Evolutionary conservation across 2,888 invertebrate genomes (phyloP).

Genomic region (Lycocerus yunnanus): DNA sequence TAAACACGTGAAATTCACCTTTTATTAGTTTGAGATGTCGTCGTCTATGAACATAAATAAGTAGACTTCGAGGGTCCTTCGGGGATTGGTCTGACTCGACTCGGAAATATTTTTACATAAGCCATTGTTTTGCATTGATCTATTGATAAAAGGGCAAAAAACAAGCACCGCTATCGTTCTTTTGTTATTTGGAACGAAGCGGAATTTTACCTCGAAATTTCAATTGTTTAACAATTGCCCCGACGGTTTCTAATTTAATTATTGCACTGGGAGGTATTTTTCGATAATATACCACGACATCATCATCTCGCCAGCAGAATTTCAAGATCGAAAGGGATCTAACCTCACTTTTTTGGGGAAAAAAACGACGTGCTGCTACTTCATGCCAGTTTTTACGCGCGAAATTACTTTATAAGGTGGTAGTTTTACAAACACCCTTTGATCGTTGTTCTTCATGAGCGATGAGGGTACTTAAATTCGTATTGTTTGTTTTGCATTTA

Average conservation of each 20-base stretch:
- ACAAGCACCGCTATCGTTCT: neutral
- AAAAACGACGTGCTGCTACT: too few species aligned
- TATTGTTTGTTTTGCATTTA: neutral
- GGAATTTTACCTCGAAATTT: neutral
- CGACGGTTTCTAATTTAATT: neutral
- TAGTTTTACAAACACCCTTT: neutral
- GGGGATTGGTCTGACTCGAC: neutral
- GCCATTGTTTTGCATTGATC: neutral
- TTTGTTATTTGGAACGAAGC: neutral
- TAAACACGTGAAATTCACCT: conserved; percentile 12
- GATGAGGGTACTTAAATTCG: neutral
- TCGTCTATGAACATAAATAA: conserved; percentile 10
- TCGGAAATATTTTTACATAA: neutral
- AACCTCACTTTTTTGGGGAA: too few species aligned
- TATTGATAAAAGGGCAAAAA: neutral
- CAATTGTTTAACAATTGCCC: neutral
- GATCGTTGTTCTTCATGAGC: neutral
- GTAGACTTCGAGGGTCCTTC: neutral
- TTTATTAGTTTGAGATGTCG: conserved; percentile 7
- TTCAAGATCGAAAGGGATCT: too few species aligned
- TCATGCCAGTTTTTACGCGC: too few species aligned
- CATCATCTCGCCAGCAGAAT: too few species aligned
- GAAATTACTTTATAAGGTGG: neutral
- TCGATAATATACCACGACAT: neutral
- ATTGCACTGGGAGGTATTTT: neutral